Conservation (phyloP, 1,140 invertebrate genomes). For the Notospermus geniculatus region DNA sequence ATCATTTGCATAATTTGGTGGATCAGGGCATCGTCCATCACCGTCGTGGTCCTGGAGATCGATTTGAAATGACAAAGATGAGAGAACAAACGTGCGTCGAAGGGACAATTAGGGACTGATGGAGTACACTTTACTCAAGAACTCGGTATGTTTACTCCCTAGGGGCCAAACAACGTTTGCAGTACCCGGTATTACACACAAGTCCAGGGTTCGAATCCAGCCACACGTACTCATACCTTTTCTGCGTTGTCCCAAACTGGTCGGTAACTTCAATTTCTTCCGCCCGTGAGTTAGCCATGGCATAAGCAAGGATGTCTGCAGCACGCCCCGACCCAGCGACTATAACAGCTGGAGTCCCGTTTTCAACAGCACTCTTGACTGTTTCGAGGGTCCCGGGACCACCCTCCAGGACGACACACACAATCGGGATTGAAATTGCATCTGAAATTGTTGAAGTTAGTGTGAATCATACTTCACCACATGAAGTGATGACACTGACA, state of each 20-base stretch:
- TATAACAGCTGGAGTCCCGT: slow-evolving; percentile 51
- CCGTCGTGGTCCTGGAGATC: slow-evolving; percentile 3
- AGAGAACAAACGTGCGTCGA: too few relatives aligned
- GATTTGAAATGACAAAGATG: too few relatives aligned
- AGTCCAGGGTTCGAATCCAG: slow-evolving; percentile 17
- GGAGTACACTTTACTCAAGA: too few relatives aligned
- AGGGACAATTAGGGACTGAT: too few relatives aligned
- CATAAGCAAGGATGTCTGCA: slow-evolving; percentile 58
- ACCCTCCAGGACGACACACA: slow-evolving; percentile 52
- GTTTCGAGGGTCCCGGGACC: slow-evolving; percentile 53
- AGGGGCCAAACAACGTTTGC: not conserved
- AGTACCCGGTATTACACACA: not conserved
- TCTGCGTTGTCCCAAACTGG: slow-evolving; percentile 29
- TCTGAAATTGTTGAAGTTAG: slow-evolving; percentile 6
- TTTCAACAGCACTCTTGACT: slow-evolving; percentile 42
- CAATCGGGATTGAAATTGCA: slow-evolving; percentile 42
- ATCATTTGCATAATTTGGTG: slow-evolving; percentile 37
- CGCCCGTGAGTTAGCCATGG: slow-evolving; percentile 44
- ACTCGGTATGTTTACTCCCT: too few relatives aligned
- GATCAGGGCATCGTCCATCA: slow-evolving; percentile 17
- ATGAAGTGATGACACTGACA: not conserved
- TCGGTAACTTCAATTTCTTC: slow-evolving; percentile 33
- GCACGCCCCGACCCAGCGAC: slow-evolving; percentile 58
- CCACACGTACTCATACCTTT: slow-evolving; percentile 23
- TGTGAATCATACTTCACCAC: not conserved